phyloP scores from a whole-genome alignment of 2,113 vertebrate species.

The Syngnathoides biaculeatus region DNA sequence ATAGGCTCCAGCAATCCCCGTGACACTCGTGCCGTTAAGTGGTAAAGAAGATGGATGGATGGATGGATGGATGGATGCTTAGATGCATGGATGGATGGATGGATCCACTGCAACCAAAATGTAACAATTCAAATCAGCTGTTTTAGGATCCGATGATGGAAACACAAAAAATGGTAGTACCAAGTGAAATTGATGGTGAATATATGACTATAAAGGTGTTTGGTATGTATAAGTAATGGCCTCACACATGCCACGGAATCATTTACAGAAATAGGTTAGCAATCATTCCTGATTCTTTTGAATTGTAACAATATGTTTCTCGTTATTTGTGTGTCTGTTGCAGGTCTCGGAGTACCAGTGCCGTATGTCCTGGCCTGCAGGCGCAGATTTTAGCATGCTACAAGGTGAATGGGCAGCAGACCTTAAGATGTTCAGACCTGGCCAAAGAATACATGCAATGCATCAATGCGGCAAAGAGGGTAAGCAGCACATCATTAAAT shows the following conservation, averaged over 20 bases:
- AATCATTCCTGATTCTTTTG: neutral
- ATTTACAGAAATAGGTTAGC: neutral
- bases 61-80: too few relatives aligned
- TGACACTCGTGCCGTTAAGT: too few relatives aligned
- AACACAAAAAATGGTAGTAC: too few relatives aligned
- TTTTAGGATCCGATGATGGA: too few relatives aligned
- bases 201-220: too few relatives aligned
- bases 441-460: constrained; percentile 87
- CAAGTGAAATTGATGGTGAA: too few relatives aligned
- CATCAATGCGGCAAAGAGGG: constrained; percentile 84
- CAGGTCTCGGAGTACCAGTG: constrained; percentile 75
- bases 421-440: constrained; percentile 84
- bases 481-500: constrained; percentile 48
- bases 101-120: too few relatives aligned
- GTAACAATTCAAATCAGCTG: too few relatives aligned
- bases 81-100: too few relatives aligned
- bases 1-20: too few relatives aligned
- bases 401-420: constrained; percentile 76
- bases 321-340: neutral
- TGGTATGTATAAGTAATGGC: too few relatives aligned
- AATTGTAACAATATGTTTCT: neutral
- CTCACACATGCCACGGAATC: neutral
- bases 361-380: constrained; percentile 82
- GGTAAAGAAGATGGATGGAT: too few relatives aligned
- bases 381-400: constrained; percentile 86